phyloP scores from a whole-genome alignment of 2,888 invertebrate species.

The Phaedon cochleariae region DNA sequence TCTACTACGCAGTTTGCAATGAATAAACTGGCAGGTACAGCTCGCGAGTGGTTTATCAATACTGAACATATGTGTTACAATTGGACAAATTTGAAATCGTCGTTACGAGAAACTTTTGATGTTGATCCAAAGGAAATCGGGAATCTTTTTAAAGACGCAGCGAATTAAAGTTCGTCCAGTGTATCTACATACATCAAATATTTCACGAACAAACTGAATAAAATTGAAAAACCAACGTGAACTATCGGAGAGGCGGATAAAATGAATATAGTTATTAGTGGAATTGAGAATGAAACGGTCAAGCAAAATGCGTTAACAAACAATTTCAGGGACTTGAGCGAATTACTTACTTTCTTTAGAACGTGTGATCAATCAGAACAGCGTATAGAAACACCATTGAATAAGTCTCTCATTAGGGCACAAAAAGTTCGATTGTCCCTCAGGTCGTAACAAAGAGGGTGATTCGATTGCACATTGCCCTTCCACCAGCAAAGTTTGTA shows the following conservation, averaged over 20 bases:
- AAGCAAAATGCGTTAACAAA: neutral
- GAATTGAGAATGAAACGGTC: neutral
- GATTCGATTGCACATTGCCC: neutral
- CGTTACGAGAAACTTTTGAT: no score
- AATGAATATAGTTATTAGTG: conserved; percentile 4
- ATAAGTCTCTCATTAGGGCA: neutral
- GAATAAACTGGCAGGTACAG: neutral
- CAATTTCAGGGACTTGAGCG: neutral
- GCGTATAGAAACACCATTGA: neutral
- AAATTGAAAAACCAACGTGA: neutral
- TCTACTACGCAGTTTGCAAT: neutral
- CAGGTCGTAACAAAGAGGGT: neutral
- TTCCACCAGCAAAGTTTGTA: neutral
- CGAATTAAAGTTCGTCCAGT: neutral
- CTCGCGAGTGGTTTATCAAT: neutral
- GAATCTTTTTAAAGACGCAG: neutral
- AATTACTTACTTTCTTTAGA: neutral
- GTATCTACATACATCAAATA: neutral
- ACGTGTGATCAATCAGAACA: neutral
- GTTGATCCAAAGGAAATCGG: neutral
- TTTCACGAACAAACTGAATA: neutral
- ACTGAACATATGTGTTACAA: no score
- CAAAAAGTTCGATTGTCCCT: neutral
- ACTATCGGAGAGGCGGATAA: neutral
- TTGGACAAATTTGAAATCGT: no score